phyloP scores from a whole-genome alignment of 2,888 invertebrate genomes.

The Frankliniella intonsa region DNA sequence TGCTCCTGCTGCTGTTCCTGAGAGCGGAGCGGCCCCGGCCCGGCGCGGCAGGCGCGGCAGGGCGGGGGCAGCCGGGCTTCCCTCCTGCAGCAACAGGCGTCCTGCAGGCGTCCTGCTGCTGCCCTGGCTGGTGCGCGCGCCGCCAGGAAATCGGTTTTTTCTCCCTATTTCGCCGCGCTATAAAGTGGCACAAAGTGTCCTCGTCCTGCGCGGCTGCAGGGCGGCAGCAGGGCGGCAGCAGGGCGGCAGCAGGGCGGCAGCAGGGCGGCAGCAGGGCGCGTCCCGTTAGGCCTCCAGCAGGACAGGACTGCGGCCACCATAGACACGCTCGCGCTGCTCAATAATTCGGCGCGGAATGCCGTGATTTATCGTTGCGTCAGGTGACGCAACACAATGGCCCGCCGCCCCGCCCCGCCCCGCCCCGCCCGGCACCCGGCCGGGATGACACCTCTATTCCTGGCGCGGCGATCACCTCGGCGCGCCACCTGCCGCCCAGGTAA shows the following conservation, averaged over 20 bases:
- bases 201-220: neutral
- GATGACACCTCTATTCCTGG: no score
- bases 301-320: no score
- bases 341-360: neutral
- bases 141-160: neutral
- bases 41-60: neutral
- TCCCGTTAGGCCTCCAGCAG: no score
- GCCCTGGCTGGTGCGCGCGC: neutral
- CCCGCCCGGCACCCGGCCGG: no score
- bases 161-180: neutral
- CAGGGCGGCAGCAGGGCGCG: no score
- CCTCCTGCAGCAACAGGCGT: neutral
- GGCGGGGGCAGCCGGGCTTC: neutral
- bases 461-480: no score
- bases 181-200: conserved; percentile 20
- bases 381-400: neutral
- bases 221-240: no score
- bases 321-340: neutral
- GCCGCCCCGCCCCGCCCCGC: neutral
- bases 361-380: neutral
- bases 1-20: neutral
- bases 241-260: no score
- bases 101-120: neutral
- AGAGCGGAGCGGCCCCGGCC: neutral
- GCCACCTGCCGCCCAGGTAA: no score